Evolutionary conservation across 2,113 vertebrate genomes (phyloP).

Genomic region (Pluvialis apricaria): DNA sequence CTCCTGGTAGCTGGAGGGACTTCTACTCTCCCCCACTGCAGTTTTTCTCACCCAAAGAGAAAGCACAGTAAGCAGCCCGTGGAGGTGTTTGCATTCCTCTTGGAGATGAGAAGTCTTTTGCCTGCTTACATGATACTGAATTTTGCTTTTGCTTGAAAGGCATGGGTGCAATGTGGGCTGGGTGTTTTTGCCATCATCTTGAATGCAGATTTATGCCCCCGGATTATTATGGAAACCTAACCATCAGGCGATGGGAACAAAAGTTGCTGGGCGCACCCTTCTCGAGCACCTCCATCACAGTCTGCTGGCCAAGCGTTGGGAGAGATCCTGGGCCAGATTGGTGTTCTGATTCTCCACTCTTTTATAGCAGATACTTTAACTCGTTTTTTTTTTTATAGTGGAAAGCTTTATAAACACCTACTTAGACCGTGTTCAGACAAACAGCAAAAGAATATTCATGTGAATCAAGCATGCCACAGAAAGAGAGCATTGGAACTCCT

Average conservation of each 20-base stretch:
- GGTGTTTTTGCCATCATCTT: background rate
- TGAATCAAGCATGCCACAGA: background rate
- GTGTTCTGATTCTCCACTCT: background rate
- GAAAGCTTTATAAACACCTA: background rate
- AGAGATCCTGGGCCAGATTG: background rate
- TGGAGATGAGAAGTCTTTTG: background rate
- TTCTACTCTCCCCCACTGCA: background rate
- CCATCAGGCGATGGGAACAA: background rate
- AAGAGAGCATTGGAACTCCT: background rate
- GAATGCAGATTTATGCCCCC: background rate
- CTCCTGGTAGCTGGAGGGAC: background rate
- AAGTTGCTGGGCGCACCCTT: background rate
- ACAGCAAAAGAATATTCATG: background rate
- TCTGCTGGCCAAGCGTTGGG: background rate
- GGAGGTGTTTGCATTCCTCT: conserved; percentile 1
- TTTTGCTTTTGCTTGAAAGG: background rate
- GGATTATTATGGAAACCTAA: background rate
- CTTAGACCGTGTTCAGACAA: background rate
- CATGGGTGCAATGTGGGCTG: background rate
- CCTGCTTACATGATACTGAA: background rate
- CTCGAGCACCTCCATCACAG: background rate
- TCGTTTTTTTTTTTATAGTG: background rate
- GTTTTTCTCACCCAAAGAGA: background rate
- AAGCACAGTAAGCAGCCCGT: background rate
- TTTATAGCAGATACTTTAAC: background rate